Conservation (phyloP, 2,113 vertebrate species). For the Hemibagrus wyckioides region DNA sequence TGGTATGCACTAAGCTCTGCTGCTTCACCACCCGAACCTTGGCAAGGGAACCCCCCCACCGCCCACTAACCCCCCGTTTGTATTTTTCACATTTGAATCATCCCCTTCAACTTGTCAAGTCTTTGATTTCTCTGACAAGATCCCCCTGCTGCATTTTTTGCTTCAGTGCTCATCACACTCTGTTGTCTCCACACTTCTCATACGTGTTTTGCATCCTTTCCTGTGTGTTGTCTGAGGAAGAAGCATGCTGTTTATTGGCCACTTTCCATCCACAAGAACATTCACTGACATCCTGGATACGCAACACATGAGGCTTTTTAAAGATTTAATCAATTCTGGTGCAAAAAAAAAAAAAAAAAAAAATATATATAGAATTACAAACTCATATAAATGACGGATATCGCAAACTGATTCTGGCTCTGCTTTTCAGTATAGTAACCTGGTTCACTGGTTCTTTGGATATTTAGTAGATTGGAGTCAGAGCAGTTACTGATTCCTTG, state of each 20-base stretch:
- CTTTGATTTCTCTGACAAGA: slow-evolving; percentile 77
- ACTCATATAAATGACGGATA: neutral
- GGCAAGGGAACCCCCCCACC: slow-evolving; percentile 52
- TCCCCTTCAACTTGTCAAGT: slow-evolving; percentile 72
- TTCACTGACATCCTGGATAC: slow-evolving; percentile 62
- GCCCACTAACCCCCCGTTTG: slow-evolving; percentile 48
- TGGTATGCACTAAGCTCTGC: slow-evolving; percentile 62
- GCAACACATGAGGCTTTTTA: slow-evolving; percentile 63
- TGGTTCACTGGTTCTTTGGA: neutral
- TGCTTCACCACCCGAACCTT: slow-evolving; percentile 52
- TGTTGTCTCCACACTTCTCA: slow-evolving; percentile 71
- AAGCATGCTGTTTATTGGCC: slow-evolving; percentile 62
- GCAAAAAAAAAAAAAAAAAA: slow-evolving; percentile 35
- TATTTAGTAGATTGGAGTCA: neutral
- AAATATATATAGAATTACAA: slow-evolving; percentile 13
- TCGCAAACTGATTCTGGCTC: neutral
- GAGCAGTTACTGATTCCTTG: slow-evolving; percentile 13
- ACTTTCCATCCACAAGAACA: slow-evolving; percentile 69
- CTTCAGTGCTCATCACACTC: slow-evolving; percentile 70
- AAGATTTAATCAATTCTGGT: slow-evolving; percentile 54
- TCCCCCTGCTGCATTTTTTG: slow-evolving; percentile 72
- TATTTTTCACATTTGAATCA: slow-evolving; percentile 71
- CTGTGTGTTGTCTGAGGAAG: slow-evolving; percentile 68
- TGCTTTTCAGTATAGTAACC: neutral
- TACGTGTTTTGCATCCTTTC: slow-evolving; percentile 72